Evolutionary conservation across 2,888 invertebrate species (phyloP).

Genomic region (Drosophila putrida): DNA sequence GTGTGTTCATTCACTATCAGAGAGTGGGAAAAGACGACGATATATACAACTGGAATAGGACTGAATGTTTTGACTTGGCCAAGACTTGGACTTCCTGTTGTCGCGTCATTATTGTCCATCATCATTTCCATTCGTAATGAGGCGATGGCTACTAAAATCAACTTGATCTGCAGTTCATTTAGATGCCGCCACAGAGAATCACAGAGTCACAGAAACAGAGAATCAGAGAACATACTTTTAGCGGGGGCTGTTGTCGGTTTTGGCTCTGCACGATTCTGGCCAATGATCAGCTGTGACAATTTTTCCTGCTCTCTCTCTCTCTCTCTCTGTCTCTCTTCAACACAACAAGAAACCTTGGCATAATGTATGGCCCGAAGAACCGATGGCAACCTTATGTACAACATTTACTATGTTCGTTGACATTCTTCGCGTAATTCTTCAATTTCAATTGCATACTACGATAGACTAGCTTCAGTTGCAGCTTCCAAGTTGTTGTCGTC

Average conservation of each 20-base stretch:
- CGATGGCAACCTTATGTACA: conserved; percentile 61
- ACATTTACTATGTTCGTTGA: conserved; percentile 78
- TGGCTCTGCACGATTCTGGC: conserved; percentile 47
- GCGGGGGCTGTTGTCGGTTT: conserved; percentile 62
- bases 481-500: conserved; percentile 36
- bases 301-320: conserved; percentile 47
- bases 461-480: conserved; percentile 51
- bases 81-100: conserved; percentile 82
- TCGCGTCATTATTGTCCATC: conserved; percentile 84
- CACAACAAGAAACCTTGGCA: conserved; percentile 44
- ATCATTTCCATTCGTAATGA: conserved; percentile 83
- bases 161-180: conserved; percentile 81
- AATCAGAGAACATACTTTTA: conserved; percentile 13
- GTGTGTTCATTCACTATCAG: conserved; percentile 49
- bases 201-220: too few species aligned
- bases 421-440: conserved; percentile 84
- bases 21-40: conserved; percentile 22
- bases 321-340: too few species aligned
- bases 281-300: conserved; percentile 79
- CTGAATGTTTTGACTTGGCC: conserved; percentile 8
- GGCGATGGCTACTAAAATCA: conserved; percentile 78
- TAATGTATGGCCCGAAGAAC: conserved; percentile 56
- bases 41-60: conserved; percentile 1
- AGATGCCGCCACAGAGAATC: conserved; percentile 72
- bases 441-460: conserved; percentile 84